phyloP scores from a whole-genome alignment of 2,888 invertebrate genomes.

The Myathropa florea region DNA sequence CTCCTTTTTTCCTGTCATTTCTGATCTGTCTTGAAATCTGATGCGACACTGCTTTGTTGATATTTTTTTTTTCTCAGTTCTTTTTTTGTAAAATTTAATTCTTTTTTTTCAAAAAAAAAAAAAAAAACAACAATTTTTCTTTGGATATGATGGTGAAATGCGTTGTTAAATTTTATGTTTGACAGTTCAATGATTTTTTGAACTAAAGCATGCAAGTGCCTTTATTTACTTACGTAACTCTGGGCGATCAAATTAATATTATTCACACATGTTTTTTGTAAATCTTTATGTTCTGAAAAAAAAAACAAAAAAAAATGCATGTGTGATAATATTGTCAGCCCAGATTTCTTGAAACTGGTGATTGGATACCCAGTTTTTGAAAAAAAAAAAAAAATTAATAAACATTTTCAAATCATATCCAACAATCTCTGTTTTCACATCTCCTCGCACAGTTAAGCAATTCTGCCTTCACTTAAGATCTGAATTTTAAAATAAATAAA shows the following conservation, averaged over 20 bases:
- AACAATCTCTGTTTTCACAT: background rate
- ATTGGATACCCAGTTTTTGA: background rate
- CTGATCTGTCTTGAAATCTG: background rate
- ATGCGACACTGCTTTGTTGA: background rate
- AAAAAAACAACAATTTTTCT: too few species aligned
- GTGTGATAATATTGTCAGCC: background rate
- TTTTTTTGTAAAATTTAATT: background rate
- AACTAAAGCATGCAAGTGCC: slow-evolving; percentile 34
- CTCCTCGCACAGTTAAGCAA: background rate
- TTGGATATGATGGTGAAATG: background rate
- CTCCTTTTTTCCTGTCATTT: background rate
- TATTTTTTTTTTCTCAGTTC: background rate
- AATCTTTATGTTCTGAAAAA: too few species aligned
- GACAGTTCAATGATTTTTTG: slow-evolving; percentile 3
- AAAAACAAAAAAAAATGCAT: background rate
- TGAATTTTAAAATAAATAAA: background rate
- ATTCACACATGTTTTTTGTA: background rate
- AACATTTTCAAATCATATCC: background rate
- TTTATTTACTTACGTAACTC: slow-evolving; percentile 30
- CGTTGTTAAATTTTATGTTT: background rate
- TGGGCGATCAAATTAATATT: slow-evolving; percentile 9
- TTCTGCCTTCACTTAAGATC: background rate
- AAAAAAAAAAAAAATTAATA: background rate
- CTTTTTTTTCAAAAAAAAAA: background rate
- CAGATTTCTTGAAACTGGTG: background rate